Conservation (phyloP, 2,113 vertebrate species). For the Oncorhynchus keta region DNA sequence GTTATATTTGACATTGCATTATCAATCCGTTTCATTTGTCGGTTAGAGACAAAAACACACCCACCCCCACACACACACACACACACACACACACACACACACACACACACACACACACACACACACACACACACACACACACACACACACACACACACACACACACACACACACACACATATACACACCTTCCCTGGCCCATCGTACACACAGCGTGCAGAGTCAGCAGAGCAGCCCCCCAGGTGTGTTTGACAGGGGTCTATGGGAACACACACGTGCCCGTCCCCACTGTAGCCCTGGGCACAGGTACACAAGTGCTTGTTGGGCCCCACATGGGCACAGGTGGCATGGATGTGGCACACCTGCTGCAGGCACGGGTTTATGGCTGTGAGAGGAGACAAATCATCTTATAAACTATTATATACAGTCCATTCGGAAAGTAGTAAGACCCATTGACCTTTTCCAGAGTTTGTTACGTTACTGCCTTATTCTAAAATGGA, state of each 20-base stretch:
- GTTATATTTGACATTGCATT: not conserved
- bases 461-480: too few relatives aligned
- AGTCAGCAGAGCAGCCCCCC: slow-evolving; percentile 73
- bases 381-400: slow-evolving; percentile 74
- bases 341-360: slow-evolving; percentile 79
- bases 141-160: slow-evolving; percentile 60
- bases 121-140: slow-evolving; percentile 59
- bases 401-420: not conserved
- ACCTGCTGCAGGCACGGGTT: slow-evolving; percentile 80
- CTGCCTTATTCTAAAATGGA: too few relatives aligned
- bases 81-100: slow-evolving; percentile 56
- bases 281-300: slow-evolving; percentile 84
- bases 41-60: not conserved
- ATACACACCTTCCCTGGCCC: slow-evolving; percentile 84
- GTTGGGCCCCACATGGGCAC: slow-evolving; percentile 81
- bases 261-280: slow-evolving; percentile 78
- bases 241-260: slow-evolving; percentile 82
- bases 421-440: not conserved
- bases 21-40: not conserved
- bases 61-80: slow-evolving; percentile 2
- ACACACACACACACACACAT: slow-evolving; percentile 16
- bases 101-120: slow-evolving; percentile 59
- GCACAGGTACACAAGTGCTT: slow-evolving; percentile 79
- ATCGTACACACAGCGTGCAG: slow-evolving; percentile 81
- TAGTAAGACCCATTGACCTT: too few relatives aligned